Evolutionary conservation across 2,888 invertebrate species (phyloP).

Genomic region (Drosophila falleni): DNA sequence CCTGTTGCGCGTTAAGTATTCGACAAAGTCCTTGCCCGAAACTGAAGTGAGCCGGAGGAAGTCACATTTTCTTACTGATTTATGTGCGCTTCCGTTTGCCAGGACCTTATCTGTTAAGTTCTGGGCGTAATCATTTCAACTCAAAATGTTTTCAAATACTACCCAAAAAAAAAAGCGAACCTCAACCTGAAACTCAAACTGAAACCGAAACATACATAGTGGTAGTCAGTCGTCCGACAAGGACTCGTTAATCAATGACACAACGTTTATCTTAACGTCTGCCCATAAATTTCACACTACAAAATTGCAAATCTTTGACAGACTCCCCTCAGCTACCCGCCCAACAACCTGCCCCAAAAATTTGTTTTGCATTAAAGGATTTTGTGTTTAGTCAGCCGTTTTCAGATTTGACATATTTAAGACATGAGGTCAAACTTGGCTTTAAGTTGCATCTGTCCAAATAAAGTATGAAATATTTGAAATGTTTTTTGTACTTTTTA

Average conservation of each 20-base stretch:
- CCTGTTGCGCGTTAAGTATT: constrained; percentile 59
- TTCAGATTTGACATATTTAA: constrained; percentile 35
- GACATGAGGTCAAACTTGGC: constrained; percentile 16
- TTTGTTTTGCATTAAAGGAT: constrained; percentile 36
- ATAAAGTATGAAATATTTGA: not conserved
- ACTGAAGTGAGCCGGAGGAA: constrained; percentile 43
- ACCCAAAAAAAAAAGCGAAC: constrained; percentile 31
- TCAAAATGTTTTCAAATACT: constrained; percentile 69
- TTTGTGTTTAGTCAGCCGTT: constrained; percentile 44
- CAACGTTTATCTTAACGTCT: constrained; percentile 75
- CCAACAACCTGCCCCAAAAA: not conserved
- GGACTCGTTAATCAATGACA: constrained; percentile 76
- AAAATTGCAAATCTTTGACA: constrained; percentile 73
- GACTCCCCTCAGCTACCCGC: not conserved
- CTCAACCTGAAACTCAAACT: not conserved
- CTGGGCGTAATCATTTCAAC: constrained; percentile 79
- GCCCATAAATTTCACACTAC: constrained; percentile 76
- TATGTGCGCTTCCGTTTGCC: constrained; percentile 70
- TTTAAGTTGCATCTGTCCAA: not conserved
- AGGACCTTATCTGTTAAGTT: constrained; percentile 75
- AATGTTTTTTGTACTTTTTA: not conserved
- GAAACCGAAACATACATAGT: constrained; percentile 3
- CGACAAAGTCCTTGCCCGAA: constrained; percentile 48
- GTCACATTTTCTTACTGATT: constrained; percentile 79
- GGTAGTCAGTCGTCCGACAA: constrained; percentile 51